Conservation (phyloP, 1,140 invertebrate genomes). For the Apolygus lucorum region DNA sequence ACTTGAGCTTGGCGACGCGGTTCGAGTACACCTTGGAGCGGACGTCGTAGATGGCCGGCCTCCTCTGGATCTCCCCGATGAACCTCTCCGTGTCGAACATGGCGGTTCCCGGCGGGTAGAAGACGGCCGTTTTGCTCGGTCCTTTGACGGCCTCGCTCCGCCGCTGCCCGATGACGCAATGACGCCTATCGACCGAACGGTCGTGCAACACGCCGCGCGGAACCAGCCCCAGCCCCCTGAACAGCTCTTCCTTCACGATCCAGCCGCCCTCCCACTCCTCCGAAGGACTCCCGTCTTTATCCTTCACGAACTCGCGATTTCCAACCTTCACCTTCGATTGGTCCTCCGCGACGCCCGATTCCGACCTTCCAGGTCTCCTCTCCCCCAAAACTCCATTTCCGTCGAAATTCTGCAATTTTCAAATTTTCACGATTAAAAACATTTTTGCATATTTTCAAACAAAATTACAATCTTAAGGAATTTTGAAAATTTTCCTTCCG, state of each 20-base stretch:
- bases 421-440: too few species aligned
- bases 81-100: constrained; percentile 22
- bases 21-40: constrained; percentile 7
- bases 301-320: too few species aligned
- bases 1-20: constrained; percentile 6
- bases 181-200: constrained; percentile 18
- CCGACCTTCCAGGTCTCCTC: too few species aligned
- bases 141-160: background rate
- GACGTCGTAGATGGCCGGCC: constrained; percentile 18
- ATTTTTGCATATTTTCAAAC: too few species aligned
- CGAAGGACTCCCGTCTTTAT: background rate
- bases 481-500: too few species aligned
- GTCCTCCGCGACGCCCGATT: background rate
- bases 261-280: constrained; percentile 3
- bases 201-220: constrained; percentile 18
- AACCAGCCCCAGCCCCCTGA: constrained; percentile 12
- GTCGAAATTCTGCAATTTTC: too few species aligned
- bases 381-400: too few species aligned
- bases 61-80: constrained; percentile 16
- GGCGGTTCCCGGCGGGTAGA: background rate
- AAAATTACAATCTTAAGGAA: too few species aligned
- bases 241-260: constrained; percentile 16
- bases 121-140: background rate
- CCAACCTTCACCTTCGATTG: background rate
- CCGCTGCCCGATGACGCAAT: constrained; percentile 10